phyloP scores from a whole-genome alignment of 2,888 invertebrate genomes.

The Bursaphelenchus okinawaensis region DNA sequence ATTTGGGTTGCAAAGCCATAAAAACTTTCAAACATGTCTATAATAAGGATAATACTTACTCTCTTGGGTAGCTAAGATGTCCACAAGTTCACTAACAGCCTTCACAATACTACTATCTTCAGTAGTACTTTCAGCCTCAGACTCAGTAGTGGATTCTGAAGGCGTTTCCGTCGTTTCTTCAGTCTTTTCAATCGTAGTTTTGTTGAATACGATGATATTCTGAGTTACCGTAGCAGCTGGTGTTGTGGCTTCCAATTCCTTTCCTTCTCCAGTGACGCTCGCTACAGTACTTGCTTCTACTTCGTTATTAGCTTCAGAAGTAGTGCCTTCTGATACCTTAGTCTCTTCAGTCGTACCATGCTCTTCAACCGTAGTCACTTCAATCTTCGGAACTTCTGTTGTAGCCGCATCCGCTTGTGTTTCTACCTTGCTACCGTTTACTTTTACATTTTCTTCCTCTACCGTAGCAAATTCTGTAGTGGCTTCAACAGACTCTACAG shows the following conservation, averaged over 20 bases:
- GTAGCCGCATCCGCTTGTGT: not conserved
- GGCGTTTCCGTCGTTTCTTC: not conserved
- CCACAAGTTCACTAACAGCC: conserved; percentile 21
- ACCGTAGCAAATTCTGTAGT: not conserved
- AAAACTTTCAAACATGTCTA: not conserved
- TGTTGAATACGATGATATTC: not conserved
- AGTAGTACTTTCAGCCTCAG: conserved; percentile 3
- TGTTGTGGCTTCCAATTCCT: no score
- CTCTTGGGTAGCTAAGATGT: conserved; percentile 12
- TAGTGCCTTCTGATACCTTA: no score
- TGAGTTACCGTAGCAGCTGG: no score
- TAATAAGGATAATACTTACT: not conserved
- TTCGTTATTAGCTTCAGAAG: no score
- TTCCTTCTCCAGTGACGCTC: no score
- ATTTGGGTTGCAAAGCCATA: no score
- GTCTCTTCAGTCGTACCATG: no score
- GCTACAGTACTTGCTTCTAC: no score
- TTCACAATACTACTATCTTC: not conserved
- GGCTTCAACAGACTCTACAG: not conserved
- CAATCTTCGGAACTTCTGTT: no score
- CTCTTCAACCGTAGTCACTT: no score
- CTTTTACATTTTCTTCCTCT: not conserved
- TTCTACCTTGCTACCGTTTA: not conserved
- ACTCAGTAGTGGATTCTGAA: not conserved
- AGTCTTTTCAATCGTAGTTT: not conserved